A percentile compares a stretch with the other conserved stretches of the same genome.
These are phyloP conservation scores for Agonopterix alstromeriana DNA, from an alignment of 2,888 invertebrate species.

Conservation along the genomic window DNA sequence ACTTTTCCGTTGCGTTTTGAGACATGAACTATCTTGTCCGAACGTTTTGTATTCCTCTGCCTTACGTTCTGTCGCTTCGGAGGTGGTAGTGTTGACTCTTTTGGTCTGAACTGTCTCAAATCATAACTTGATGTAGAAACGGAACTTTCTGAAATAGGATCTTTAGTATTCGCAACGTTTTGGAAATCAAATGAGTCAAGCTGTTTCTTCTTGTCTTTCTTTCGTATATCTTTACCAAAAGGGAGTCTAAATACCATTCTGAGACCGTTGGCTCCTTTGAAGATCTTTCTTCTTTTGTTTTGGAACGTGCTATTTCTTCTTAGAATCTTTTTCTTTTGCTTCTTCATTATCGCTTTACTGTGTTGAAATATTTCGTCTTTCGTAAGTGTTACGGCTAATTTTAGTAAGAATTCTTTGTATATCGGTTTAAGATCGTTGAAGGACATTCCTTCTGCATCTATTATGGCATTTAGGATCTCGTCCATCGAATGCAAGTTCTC, in stretches of 20 bases:
- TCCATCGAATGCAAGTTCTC: constrained; percentile 93
- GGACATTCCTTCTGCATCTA: constrained; percentile 94
- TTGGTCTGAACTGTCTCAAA: constrained; percentile 77
- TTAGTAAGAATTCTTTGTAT: constrained; percentile 92
- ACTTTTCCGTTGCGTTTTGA: constrained; percentile 60
- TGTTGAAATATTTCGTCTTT: constrained; percentile 94
- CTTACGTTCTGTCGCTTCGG: constrained; percentile 60
- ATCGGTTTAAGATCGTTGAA: constrained; percentile 94
- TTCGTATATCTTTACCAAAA: constrained; percentile 61
- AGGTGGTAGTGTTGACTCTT: constrained; percentile 60
- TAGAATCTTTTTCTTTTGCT: constrained; percentile 84
- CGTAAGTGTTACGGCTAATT: constrained; percentile 91
- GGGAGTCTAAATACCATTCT: constrained; percentile 81
- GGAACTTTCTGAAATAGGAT: constrained; percentile 74
- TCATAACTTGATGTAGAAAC: constrained; percentile 80
- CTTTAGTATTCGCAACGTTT: constrained; percentile 30
- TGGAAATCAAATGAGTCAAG: constrained; percentile 36
- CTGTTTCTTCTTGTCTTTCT: constrained; percentile 42
- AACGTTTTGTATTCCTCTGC: constrained; percentile 57
- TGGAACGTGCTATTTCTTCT: constrained; percentile 74
- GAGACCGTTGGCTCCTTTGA: constrained; percentile 77
- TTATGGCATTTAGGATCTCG: constrained; percentile 91
- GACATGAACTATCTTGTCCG: constrained; percentile 55
- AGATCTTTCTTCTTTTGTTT: constrained; percentile 76
- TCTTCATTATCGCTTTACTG: constrained; percentile 92